phyloP scores from a whole-genome alignment of 2,888 invertebrate species.

The Falcaria lacertinaria region DNA sequence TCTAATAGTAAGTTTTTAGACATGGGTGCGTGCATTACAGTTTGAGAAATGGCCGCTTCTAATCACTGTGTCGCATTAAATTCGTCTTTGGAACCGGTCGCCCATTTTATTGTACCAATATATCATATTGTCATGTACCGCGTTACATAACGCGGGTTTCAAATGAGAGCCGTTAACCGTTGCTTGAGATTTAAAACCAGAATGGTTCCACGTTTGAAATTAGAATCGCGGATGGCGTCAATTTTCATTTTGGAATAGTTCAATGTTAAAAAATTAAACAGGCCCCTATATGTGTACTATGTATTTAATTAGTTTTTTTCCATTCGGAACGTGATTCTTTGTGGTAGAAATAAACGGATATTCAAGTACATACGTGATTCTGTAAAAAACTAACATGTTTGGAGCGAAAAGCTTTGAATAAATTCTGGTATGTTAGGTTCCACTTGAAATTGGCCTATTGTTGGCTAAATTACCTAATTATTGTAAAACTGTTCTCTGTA shows the following conservation, averaged over 20 bases:
- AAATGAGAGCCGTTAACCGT: constrained; percentile 52
- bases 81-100: constrained; percentile 50
- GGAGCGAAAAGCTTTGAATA: not conserved
- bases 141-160: constrained; percentile 67
- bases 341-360: no score
- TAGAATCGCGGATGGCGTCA: constrained; percentile 14
- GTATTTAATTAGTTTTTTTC: not conserved
- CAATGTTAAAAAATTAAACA: constrained; percentile 8
- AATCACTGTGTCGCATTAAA: constrained; percentile 63
- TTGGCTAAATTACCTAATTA: not conserved
- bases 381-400: not conserved
- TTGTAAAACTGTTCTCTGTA: not conserved
- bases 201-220: constrained; percentile 20
- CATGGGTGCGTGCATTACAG: constrained; percentile 25
- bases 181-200: constrained; percentile 14
- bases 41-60: constrained; percentile 61
- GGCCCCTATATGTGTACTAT: no score
- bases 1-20: constrained; percentile 37
- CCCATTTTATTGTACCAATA: constrained; percentile 54
- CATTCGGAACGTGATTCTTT: not conserved
- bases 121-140: constrained; percentile 60
- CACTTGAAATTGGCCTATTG: not conserved
- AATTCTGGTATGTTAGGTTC: not conserved
- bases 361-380: not conserved
- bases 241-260: not conserved